Conservation (phyloP, 2,113 vertebrate species). For the Hippocampus abdominalis region DNA sequence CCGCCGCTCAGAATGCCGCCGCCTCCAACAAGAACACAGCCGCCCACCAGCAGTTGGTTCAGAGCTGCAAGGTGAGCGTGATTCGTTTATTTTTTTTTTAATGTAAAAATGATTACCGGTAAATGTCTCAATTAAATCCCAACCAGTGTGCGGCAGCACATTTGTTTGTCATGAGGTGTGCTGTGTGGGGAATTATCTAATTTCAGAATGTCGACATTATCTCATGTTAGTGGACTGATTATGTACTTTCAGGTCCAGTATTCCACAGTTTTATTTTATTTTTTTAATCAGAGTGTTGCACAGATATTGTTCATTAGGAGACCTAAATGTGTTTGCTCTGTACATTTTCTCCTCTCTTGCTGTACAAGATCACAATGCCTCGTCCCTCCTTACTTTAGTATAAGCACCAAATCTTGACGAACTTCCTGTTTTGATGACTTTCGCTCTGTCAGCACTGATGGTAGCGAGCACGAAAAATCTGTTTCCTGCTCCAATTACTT, state of each 20-base stretch:
- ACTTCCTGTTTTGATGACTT: not conserved
- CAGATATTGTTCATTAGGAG: too few relatives aligned
- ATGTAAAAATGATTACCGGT: not conserved
- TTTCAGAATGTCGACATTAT: too few relatives aligned
- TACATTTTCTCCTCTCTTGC: not conserved
- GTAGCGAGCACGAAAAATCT: not conserved
- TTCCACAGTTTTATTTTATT: too few relatives aligned
- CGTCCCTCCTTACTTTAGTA: not conserved
- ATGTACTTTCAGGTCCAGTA: too few relatives aligned
- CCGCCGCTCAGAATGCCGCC: constrained; percentile 94
- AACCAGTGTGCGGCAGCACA: not conserved
- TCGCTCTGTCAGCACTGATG: not conserved
- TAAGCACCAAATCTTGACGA: not conserved
- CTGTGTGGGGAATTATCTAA: too few relatives aligned
- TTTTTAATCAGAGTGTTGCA: too few relatives aligned
- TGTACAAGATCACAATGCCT: not conserved
- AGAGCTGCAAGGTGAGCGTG: constrained; percentile 92
- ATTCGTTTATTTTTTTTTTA: not conserved
- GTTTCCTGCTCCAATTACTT: not conserved
- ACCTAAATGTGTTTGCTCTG: not conserved
- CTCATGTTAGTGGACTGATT: too few relatives aligned
- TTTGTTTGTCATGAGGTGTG: not conserved
- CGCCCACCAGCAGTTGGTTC: constrained; percentile 94
- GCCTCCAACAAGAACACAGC: constrained; percentile 93
- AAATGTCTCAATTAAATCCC: not conserved